Percentiles rank a stretch among this genome's conserved stretches.
Evolutionary conservation across 2,113 vertebrate genomes (phyloP).

Genomic region (Pituophis catenifer): DNA sequence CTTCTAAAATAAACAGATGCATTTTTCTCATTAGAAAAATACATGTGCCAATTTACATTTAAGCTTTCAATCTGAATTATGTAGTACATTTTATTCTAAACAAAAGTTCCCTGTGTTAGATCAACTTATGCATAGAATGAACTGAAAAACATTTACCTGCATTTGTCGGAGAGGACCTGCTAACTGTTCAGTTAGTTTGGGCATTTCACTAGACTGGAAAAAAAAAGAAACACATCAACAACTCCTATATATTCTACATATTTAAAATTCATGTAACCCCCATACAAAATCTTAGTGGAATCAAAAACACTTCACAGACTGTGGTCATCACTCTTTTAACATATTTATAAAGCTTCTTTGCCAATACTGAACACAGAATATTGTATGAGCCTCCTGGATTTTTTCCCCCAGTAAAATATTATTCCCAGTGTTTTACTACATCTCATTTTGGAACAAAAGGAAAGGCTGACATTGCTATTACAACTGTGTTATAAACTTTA

Average conservation of each 20-base stretch:
- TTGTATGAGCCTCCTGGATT: background rate
- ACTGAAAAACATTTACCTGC: conserved; percentile 80
- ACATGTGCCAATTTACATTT: background rate
- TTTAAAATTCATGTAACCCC: background rate
- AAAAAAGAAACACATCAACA: conserved; percentile 13
- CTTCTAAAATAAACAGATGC: background rate
- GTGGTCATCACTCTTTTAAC: background rate
- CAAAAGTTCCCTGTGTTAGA: fast-evolving
- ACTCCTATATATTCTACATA: background rate
- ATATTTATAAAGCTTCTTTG: background rate
- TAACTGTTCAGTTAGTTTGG: conserved; percentile 92
- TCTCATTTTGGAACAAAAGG: background rate
- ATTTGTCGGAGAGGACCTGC: conserved; percentile 94
- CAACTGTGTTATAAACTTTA: background rate
- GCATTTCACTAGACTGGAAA: conserved; percentile 92
- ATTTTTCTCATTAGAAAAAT: background rate
- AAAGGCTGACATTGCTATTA: background rate
- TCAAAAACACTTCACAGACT: background rate
- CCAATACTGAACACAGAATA: background rate
- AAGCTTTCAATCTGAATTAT: fast-evolving
- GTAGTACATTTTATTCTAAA: fast-evolving
- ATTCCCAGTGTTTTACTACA: background rate
- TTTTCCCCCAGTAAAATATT: background rate
- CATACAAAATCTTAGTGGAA: background rate
- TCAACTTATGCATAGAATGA: background rate